Percentiles rank a stretch among this genome's conserved stretches.
These are phyloP conservation scores for Haemorhous mexicanus DNA, from an alignment of 2,113 vertebrate genomes.

Conservation along the genomic window DNA sequence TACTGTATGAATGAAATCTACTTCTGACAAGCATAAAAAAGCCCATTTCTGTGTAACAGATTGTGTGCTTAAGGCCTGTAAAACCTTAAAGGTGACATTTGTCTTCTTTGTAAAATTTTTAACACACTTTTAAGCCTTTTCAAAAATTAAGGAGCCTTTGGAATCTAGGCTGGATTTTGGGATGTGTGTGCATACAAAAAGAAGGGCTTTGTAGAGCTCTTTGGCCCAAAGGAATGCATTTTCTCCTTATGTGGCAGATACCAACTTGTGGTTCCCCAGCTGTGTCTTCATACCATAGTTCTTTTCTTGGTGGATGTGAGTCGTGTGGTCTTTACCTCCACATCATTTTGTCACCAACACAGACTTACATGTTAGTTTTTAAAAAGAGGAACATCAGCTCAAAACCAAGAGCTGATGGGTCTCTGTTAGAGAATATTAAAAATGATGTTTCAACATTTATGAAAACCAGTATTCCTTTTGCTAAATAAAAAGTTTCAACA, in stretches of 20 bases:
- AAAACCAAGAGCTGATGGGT: neutral
- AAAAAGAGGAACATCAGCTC: neutral
- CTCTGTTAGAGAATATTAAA: neutral
- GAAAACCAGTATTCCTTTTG: neutral
- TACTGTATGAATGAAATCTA: neutral
- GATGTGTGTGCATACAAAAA: neutral
- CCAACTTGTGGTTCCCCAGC: neutral
- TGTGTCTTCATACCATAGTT: neutral
- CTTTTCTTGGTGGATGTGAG: neutral
- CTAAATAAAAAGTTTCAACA: neutral
- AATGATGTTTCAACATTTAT: neutral
- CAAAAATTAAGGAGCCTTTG: neutral
- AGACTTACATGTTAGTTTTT: neutral
- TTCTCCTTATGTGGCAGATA: neutral
- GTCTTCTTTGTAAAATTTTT: neutral
- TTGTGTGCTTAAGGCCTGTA: neutral
- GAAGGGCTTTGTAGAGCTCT: neutral
- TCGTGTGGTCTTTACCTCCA: neutral
- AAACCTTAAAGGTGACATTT: slow-evolving; percentile 15
- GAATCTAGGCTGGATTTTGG: neutral
- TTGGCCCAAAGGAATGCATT: neutral
- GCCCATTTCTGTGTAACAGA: neutral
- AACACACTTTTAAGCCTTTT: neutral
- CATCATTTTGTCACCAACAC: neutral
- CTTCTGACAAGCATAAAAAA: neutral